These are phyloP conservation scores for Aphrophora alni DNA, from an alignment of 2,888 invertebrate genomes.

Conservation along the genomic window DNA sequence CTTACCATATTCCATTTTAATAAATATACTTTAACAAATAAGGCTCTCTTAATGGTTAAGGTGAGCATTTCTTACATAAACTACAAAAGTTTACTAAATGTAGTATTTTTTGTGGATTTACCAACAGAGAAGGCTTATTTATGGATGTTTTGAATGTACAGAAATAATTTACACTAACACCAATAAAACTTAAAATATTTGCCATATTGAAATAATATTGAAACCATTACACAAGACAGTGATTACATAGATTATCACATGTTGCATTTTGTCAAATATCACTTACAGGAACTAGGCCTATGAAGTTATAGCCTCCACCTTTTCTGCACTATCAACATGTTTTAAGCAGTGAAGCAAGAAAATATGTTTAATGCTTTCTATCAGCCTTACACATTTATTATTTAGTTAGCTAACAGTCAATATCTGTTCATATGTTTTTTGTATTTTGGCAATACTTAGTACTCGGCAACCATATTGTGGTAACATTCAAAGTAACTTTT, in stretches of 20 bases:
- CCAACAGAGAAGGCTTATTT: no score
- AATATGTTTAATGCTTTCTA: constrained; percentile 9
- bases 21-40: no score
- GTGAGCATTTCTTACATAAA: no score
- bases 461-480: neutral
- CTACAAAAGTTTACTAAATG: no score
- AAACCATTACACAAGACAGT: neutral
- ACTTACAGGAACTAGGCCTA: constrained; percentile 2
- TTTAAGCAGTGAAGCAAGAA: constrained; percentile 6
- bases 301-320: neutral
- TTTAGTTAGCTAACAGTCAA: constrained; percentile 5
- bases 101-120: no score
- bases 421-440: neutral
- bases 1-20: no score
- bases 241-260: neutral
- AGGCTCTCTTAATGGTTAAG: no score
- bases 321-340: constrained; percentile 1
- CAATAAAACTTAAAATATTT: neutral
- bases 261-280: neutral
- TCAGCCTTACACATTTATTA: constrained; percentile 9
- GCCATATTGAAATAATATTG: neutral
- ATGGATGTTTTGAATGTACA: no score
- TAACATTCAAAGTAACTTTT: constrained; percentile 1
- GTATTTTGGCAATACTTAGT: neutral
- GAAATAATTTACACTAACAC: neutral